Evolutionary conservation across 2,113 vertebrate genomes (phyloP).

Genomic region (chimpanzee (Pan troglodytes)): DNA sequence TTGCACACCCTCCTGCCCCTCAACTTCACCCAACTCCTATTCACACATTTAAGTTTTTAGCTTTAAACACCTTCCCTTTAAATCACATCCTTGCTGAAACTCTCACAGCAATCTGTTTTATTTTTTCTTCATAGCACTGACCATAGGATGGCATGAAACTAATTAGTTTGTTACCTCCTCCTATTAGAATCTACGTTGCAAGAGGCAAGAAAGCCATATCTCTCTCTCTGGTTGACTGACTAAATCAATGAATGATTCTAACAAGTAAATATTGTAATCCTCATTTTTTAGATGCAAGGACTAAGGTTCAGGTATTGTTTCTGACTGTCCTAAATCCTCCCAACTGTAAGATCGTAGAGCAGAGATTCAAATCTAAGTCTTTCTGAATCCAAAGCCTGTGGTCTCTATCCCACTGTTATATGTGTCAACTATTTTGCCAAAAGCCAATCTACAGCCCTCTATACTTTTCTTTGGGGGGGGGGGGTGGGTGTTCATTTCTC

Average conservation of each 20-base stretch:
- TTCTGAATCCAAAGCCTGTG: background rate
- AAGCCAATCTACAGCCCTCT: background rate
- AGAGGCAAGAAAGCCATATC: background rate
- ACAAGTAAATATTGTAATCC: background rate
- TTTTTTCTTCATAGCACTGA: background rate
- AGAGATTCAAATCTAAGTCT: background rate
- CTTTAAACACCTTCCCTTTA: background rate
- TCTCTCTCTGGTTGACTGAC: background rate
- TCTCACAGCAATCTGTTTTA: background rate
- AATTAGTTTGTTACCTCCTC: background rate
- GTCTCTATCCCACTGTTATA: background rate
- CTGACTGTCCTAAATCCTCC: background rate
- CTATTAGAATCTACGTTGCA: background rate
- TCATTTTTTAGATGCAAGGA: background rate
- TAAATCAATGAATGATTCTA: background rate
- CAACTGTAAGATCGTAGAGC: rapidly evolving
- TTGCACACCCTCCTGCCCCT: too few species aligned
- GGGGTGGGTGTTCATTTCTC: too few species aligned
- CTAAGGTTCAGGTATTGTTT: background rate
- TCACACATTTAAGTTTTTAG: background rate
- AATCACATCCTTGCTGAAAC: background rate
- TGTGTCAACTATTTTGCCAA: background rate
- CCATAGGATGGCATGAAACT: background rate
- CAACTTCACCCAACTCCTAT: background rate
- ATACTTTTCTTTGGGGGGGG: background rate